Conservation (phyloP, 2,888 invertebrate species). For the Acleris literana region DNA sequence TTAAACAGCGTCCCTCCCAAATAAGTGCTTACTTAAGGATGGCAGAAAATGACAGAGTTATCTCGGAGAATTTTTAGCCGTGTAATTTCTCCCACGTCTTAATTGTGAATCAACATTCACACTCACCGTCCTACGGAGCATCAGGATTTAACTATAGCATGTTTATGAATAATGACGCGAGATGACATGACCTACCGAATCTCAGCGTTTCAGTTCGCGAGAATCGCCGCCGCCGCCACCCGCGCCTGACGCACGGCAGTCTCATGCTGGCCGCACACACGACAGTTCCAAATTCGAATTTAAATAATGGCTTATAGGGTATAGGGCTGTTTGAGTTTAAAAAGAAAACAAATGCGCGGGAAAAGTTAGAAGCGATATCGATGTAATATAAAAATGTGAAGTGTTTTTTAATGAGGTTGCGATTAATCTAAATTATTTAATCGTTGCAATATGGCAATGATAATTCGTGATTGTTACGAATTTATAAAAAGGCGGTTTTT, state of each 20-base stretch:
- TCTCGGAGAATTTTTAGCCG: background rate
- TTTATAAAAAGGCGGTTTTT: conserved; percentile 60
- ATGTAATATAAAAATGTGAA: conserved; percentile 34
- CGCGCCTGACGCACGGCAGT: conserved; percentile 52
- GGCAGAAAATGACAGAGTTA: background rate
- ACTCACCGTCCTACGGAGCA: conserved; percentile 11
- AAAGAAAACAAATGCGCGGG: conserved; percentile 40
- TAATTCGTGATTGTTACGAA: conserved; percentile 53
- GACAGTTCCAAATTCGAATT: conserved; percentile 39
- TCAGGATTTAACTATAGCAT: conserved; percentile 27
- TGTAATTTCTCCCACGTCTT: conserved; percentile 1
- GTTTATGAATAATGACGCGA: conserved; percentile 40
- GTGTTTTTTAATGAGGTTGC: conserved; percentile 26
- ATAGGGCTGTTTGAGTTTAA: conserved; percentile 28
- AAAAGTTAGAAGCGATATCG: conserved; percentile 42
- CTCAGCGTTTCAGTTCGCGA: conserved; percentile 42
- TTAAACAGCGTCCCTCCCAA: no score
- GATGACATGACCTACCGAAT: conserved; percentile 53
- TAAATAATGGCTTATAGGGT: conserved; percentile 25
- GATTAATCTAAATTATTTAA: conserved; percentile 22
- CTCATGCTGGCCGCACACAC: conserved; percentile 49
- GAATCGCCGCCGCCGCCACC: conserved; percentile 37
- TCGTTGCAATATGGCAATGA: conserved; percentile 46
- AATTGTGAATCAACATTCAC: background rate
- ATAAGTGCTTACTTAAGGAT: no score